Evolutionary conservation across 2,888 invertebrate genomes (phyloP).

Genomic region (Auanema freiburgensis): DNA sequence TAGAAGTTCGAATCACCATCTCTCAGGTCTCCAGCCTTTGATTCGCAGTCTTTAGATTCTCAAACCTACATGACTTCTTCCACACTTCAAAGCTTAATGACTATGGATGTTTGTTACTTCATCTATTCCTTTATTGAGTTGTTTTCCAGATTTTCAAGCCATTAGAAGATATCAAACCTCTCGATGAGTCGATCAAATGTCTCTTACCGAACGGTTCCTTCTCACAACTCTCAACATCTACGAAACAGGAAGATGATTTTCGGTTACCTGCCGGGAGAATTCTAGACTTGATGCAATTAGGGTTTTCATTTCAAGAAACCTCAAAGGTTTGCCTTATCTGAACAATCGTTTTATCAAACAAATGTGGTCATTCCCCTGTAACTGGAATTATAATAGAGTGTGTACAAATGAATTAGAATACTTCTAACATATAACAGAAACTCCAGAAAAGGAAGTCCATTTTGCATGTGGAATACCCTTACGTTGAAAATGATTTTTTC

Average conservation of each 20-base stretch:
- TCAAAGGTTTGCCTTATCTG: slow-evolving; percentile 25
- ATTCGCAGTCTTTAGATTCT: slow-evolving; percentile 17
- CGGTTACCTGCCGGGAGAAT: slow-evolving; percentile 41
- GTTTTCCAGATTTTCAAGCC: neutral
- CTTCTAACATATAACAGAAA: too few relatives aligned
- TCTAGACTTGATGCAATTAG: slow-evolving; percentile 40
- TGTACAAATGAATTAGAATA: too few relatives aligned
- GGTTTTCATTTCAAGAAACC: slow-evolving; percentile 44
- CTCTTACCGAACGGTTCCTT: neutral
- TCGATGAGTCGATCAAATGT: slow-evolving; percentile 7
- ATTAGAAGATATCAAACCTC: slow-evolving; percentile 14
- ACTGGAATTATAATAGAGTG: too few relatives aligned
- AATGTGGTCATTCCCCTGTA: too few relatives aligned
- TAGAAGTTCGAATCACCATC: slow-evolving; percentile 20
- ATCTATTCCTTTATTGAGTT: too few relatives aligned
- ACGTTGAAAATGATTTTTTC: too few relatives aligned
- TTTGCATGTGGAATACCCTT: too few relatives aligned
- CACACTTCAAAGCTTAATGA: slow-evolving; percentile 26
- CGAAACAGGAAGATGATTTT: slow-evolving; percentile 27
- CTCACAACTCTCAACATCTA: neutral
- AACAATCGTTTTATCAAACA: neutral
- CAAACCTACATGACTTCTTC: slow-evolving; percentile 28
- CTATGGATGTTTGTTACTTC: slow-evolving; percentile 13
- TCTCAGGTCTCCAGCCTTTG: neutral
- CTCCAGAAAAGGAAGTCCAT: too few relatives aligned